These are phyloP conservation scores for Patagioenas fasciata DNA, from an alignment of 2,113 vertebrate species.

Conservation along the genomic window DNA sequence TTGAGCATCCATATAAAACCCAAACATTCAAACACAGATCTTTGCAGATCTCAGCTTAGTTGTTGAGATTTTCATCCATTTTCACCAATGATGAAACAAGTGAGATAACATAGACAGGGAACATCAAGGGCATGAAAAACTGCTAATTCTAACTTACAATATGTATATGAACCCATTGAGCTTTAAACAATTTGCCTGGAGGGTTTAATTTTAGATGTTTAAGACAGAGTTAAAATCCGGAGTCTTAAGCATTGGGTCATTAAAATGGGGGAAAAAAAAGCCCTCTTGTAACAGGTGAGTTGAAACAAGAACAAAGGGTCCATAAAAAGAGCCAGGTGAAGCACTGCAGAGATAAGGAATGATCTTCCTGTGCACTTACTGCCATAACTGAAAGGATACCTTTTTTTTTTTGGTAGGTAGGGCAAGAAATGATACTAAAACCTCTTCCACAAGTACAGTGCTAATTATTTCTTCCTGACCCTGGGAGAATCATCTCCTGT, in stretches of 20 bases:
- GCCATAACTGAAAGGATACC: conserved; percentile 64
- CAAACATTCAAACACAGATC: not conserved
- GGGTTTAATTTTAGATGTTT: conserved; percentile 23
- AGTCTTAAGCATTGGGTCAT: conserved; percentile 47
- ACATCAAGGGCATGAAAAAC: not conserved
- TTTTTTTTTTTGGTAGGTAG: conserved; percentile 47
- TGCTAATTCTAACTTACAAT: not conserved
- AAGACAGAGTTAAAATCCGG: conserved; percentile 60
- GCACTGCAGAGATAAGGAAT: conserved; percentile 77
- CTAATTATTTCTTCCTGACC: conserved; percentile 67
- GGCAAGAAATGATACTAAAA: conserved; percentile 66
- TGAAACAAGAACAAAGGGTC: conserved; percentile 80
- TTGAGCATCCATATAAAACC: not conserved
- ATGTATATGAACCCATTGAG: not conserved
- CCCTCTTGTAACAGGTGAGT: conserved; percentile 69
- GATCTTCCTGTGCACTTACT: conserved; percentile 76
- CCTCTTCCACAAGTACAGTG: conserved; percentile 51
- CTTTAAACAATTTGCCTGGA: not conserved
- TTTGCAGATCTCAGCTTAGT: not conserved
- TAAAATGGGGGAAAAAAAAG: not conserved
- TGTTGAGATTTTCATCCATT: not conserved
- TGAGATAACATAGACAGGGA: not conserved
- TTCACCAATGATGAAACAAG: not conserved
- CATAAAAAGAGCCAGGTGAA: conserved; percentile 77
- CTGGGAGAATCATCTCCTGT: conserved; percentile 32